Evolutionary conservation across 2,888 invertebrate genomes (phyloP), one percentile per base, ranked within the genome.

Genomic region (Ariolimax columbianus): DNA sequence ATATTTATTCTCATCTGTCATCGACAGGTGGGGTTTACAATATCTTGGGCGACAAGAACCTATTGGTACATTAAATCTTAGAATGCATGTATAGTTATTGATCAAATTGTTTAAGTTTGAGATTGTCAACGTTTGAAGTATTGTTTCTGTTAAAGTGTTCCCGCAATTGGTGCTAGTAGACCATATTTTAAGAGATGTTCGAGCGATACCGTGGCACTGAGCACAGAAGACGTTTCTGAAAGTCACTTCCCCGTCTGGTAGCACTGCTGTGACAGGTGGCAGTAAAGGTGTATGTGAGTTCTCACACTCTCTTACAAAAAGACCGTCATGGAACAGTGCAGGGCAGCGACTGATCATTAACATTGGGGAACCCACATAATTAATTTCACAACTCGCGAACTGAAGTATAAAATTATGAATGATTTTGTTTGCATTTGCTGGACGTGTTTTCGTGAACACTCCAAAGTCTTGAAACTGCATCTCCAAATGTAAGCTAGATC

Each of bases 191-290:
- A 75, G 19, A 23, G 40, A 33, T 9, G 33, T 38, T 11, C 19
- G 36, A 9, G 19, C 11, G 11, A 83, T 47, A 14, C 83, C 77
- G n/a, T 77, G 77, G 51, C 83, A 83, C 33, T 26, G 17, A 11
- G 77, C 77, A 36, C 83, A 83, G 30, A 51, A 55, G 6, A 66
- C 77, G 38, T 83, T 83, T 66, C n/a, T 77, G 51, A 83, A 83
- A 17, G 38, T n/a, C 36, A 77, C 36, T 19, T 30, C 23, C 0
- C n/a, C 38, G 7, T 11, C 19, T 14, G 23, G 30, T 9, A 55
- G n/a, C 9, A 33, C 9, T 0, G 51, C 70, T 38, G 63, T 33
- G 17, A 82, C 63, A 4, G 40, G 43, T 0, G 82, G 82, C 0
- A 82, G 11, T 30, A 75, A 23, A 26, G 82, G 63, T 23, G 59